phyloP scores from a whole-genome alignment of 2,113 vertebrate genomes.

The Alligator mississippiensis region DNA sequence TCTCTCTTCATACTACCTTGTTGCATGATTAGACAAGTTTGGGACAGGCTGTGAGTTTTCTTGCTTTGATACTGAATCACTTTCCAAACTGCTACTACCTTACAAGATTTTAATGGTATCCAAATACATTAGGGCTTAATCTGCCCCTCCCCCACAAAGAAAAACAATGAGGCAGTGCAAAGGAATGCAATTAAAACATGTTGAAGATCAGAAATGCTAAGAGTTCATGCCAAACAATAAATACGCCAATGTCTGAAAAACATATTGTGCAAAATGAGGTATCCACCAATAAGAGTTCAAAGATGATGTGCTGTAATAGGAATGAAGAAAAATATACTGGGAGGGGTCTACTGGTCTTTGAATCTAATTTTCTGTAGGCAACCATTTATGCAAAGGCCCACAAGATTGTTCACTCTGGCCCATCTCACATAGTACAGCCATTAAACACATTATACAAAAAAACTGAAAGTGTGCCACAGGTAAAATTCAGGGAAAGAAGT shows the following conservation, averaged over 20 bases:
- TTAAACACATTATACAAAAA: too few relatives aligned
- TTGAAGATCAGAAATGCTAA: background rate
- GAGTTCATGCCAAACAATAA: background rate
- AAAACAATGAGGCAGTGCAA: background rate
- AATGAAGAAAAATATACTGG: too few relatives aligned
- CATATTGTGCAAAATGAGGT: background rate
- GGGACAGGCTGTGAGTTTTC: background rate
- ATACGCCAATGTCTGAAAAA: background rate
- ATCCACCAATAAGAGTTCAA: background rate
- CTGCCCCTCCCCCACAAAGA: background rate
- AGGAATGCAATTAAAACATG: background rate
- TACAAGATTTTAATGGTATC: background rate
- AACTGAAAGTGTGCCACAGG: too few relatives aligned
- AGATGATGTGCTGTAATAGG: background rate
- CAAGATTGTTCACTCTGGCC: too few relatives aligned
- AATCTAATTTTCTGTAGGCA: too few relatives aligned
- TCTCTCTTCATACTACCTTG: background rate
- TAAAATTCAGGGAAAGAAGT: too few relatives aligned
- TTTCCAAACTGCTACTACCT: background rate
- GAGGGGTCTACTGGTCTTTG: too few relatives aligned
- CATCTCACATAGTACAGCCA: too few relatives aligned
- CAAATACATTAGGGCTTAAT: slow-evolving; percentile 5
- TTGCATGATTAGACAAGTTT: background rate
- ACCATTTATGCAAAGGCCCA: too few relatives aligned
- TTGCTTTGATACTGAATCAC: background rate